A percentile compares a stretch with the other conserved stretches of the same genome.
phyloP scores from a whole-genome alignment of 1,140 invertebrate species.

The Saxidomus purpurata region DNA sequence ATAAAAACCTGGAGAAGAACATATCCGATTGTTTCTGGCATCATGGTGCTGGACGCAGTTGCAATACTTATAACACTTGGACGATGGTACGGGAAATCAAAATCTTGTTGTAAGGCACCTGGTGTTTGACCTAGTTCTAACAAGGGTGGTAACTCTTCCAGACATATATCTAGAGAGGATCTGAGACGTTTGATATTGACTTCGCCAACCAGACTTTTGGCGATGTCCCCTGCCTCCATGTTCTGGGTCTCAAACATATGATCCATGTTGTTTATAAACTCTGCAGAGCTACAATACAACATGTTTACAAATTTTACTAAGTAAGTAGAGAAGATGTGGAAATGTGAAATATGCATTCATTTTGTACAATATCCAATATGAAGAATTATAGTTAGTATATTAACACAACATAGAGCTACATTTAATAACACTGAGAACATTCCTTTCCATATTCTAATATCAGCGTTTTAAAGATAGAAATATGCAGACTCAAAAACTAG shows the following conservation, averaged over 20 bases:
- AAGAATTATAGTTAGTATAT: too few relatives aligned
- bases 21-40: slow-evolving; percentile 84
- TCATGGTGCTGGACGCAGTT: slow-evolving; percentile 77
- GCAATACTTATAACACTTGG: slow-evolving; percentile 82
- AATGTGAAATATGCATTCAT: too few relatives aligned
- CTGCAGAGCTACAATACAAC: slow-evolving; percentile 72
- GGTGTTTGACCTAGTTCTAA: slow-evolving; percentile 81
- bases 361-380: too few relatives aligned
- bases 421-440: too few relatives aligned
- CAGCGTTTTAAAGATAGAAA: too few relatives aligned
- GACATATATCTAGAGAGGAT: slow-evolving; percentile 82
- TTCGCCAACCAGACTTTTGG: slow-evolving; percentile 16
- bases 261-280: slow-evolving; percentile 81
- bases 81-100: slow-evolving; percentile 84
- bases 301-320: not conserved
- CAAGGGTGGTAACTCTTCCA: slow-evolving; percentile 83
- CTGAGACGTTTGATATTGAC: slow-evolving; percentile 79
- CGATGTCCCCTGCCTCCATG: slow-evolving; percentile 79
- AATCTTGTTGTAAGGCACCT: slow-evolving; percentile 72
- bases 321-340: too few relatives aligned
- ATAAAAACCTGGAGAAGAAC: slow-evolving; percentile 83
- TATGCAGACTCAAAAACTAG: too few relatives aligned
- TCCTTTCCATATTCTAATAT: too few relatives aligned
- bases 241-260: slow-evolving; percentile 84
- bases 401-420: too few relatives aligned